These are phyloP conservation scores for Scylla paramamosain DNA, from an alignment of 1,140 invertebrate genomes.

Conservation along the genomic window DNA sequence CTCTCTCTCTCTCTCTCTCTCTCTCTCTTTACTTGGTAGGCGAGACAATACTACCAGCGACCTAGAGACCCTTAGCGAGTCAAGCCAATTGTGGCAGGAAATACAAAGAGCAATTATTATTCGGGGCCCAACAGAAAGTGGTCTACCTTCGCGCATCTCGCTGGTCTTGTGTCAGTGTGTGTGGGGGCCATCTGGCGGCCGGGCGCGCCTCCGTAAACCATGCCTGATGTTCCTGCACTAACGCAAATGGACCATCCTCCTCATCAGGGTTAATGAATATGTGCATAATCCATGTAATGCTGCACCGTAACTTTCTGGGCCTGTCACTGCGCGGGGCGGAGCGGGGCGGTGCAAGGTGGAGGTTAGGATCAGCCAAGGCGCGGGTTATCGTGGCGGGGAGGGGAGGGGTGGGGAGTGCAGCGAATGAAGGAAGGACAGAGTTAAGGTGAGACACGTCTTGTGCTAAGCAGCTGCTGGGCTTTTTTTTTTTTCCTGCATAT, in stretches of 20 bases:
- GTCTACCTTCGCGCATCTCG: constrained; percentile 50
- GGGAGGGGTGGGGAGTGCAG: background rate
- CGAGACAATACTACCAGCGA: background rate
- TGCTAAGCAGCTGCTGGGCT: background rate
- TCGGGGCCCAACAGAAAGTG: background rate
- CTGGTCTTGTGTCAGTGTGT: constrained; percentile 37
- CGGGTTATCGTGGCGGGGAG: background rate
- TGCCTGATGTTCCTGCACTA: constrained; percentile 53
- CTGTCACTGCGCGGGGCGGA: constrained; percentile 30
- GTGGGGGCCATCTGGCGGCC: constrained; percentile 52
- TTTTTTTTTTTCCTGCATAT: too few relatives aligned
- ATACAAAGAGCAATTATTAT: background rate
- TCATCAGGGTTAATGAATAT: constrained; percentile 59
- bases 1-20: background rate
- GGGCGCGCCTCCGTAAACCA: background rate
- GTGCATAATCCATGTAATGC: constrained; percentile 62
- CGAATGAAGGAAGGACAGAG: background rate
- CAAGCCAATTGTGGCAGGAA: background rate
- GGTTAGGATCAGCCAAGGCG: background rate
- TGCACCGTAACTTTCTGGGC: background rate
- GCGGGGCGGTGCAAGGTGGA: background rate
- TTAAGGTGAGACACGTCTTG: background rate
- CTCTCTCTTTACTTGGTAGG: background rate
- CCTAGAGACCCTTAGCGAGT: constrained; percentile 8
- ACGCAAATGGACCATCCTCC: constrained; percentile 61